phyloP scores from a whole-genome alignment of 2,797 vertebrate species.

The Microhierax caerulescens region DNA sequence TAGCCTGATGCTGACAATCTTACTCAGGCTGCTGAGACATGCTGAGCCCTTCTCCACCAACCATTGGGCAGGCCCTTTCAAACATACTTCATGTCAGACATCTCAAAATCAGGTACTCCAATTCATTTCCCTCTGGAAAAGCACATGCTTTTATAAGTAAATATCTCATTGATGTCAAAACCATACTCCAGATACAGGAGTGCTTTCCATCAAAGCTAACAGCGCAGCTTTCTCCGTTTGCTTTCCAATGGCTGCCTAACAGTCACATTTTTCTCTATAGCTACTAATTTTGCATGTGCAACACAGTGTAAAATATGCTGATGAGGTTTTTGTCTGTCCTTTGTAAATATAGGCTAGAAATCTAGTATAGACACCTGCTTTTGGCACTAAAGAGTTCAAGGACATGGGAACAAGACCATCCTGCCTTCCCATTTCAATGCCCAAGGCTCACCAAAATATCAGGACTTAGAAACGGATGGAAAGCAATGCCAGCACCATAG shows the following conservation, averaged over 20 bases:
- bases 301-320: background rate
- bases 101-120: background rate
- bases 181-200: background rate
- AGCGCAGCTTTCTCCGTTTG: background rate
- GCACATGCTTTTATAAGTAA: background rate
- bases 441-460: background rate
- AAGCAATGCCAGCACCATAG: background rate
- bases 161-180: background rate
- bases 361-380: background rate
- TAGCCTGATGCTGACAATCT: background rate
- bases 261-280: background rate
- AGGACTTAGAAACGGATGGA: background rate
- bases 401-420: background rate
- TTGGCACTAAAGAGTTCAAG: background rate
- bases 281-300: background rate
- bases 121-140: background rate
- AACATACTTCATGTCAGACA: background rate
- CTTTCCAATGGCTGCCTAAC: background rate
- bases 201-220: background rate
- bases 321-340: background rate
- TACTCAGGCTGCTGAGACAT: background rate
- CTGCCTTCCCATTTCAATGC: background rate
- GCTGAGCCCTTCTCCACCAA: background rate
- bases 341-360: background rate
- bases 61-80: background rate